phyloP scores from a whole-genome alignment of 1,140 invertebrate genomes.

The Hesperophylax magnus region DNA sequence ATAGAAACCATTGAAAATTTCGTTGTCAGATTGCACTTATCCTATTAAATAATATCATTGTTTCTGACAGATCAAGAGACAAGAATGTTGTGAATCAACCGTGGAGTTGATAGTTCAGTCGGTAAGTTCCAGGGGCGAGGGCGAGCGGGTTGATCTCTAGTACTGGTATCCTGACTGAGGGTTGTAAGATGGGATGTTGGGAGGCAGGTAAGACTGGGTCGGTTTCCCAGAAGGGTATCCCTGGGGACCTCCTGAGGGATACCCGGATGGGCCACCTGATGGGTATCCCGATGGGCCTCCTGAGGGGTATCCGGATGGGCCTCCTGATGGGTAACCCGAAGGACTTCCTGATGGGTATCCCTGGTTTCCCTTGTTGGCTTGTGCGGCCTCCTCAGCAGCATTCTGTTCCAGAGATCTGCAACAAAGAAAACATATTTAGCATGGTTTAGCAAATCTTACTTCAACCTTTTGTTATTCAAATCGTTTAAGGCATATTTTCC shows the following conservation, averaged over 20 bases:
- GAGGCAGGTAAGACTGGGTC: conserved; percentile 57
- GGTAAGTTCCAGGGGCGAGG: conserved; percentile 23
- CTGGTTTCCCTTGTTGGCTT: conserved; percentile 59
- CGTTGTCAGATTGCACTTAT: conserved; percentile 24
- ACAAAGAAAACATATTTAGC: neutral
- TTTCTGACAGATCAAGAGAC: conserved; percentile 2
- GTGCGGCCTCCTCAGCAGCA: conserved; percentile 64
- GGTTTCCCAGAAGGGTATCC: conserved; percentile 47
- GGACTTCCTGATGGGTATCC: conserved; percentile 52
- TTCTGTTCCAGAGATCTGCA: conserved; percentile 64
- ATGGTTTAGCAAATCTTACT: neutral
- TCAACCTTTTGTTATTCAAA: neutral
- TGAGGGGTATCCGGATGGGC: conserved; percentile 41
- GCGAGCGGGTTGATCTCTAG: conserved; percentile 2
- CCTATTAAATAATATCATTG: conserved; percentile 22
- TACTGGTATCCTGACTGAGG: conserved; percentile 54
- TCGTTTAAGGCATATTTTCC: no score
- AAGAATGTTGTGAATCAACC: conserved; percentile 8
- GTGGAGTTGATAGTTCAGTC: conserved; percentile 30
- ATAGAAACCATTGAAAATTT: conserved; percentile 39
- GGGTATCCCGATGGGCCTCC: conserved; percentile 38
- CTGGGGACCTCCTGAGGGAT: conserved; percentile 41
- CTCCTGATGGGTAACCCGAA: conserved; percentile 49
- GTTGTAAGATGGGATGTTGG: conserved; percentile 56
- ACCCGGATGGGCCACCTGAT: conserved; percentile 48